Evolutionary conservation across 2,888 invertebrate species (phyloP).

Genomic region (Ceraclea dissimilis): DNA sequence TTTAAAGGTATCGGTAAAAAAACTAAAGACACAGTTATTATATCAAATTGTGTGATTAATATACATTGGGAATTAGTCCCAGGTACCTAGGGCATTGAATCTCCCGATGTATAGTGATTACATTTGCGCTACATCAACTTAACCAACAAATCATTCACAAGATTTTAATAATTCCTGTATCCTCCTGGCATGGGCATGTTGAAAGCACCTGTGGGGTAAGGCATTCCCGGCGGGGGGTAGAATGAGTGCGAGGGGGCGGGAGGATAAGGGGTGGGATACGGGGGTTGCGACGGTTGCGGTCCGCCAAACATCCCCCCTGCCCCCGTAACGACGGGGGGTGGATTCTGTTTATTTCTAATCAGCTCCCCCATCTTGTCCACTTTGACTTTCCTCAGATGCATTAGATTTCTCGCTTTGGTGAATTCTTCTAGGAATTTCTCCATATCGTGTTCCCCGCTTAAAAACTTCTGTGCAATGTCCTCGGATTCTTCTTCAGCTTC

Average conservation of each 20-base stretch:
- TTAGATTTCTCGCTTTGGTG: slow-evolving; percentile 62
- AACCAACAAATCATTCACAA: no score
- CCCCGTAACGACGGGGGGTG: slow-evolving; percentile 24
- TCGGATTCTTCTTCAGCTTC: slow-evolving; percentile 93
- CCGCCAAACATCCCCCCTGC: slow-evolving; percentile 30
- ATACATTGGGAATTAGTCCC: no score
- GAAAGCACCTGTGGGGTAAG: slow-evolving; percentile 65
- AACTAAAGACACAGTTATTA: no score
- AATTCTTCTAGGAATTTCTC: slow-evolving; percentile 86
- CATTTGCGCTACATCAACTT: no score
- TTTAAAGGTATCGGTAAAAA: no score
- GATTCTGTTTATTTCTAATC: slow-evolving; percentile 39
- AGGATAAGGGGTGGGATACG: slow-evolving; percentile 40
- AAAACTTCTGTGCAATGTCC: slow-evolving; percentile 69
- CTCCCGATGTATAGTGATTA: no score
- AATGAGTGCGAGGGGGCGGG: slow-evolving; percentile 25
- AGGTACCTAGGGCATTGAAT: no score
- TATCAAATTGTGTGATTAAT: no score
- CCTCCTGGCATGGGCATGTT: slow-evolving; percentile 71
- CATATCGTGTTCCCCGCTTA: slow-evolving; percentile 60
- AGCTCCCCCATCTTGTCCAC: slow-evolving; percentile 87
- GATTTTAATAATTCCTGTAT: slow-evolving; percentile 28
- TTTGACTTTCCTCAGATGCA: slow-evolving; percentile 82
- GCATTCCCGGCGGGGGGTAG: slow-evolving; percentile 48
- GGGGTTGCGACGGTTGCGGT: slow-evolving; percentile 28